Evolutionary conservation across 1,140 invertebrate species (phyloP).

Genomic region (Scaptomyza hsui): DNA sequence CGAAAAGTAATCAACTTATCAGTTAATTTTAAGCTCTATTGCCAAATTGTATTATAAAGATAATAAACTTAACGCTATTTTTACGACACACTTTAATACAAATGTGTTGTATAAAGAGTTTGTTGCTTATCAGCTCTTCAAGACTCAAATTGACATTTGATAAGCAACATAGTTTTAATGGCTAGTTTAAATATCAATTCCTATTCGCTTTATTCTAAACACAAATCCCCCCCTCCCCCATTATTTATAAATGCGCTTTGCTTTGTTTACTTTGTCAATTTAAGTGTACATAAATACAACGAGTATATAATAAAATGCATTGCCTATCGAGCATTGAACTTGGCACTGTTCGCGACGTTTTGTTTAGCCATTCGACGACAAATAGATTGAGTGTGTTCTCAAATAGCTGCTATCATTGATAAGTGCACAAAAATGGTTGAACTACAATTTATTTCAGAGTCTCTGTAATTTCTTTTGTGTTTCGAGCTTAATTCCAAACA

Average conservation of each 20-base stretch:
- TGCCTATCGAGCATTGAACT: constrained; percentile 69
- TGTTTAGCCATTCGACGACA: constrained; percentile 4
- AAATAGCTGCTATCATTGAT: constrained; percentile 1
- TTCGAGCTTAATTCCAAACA: background rate
- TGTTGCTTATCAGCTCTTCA: constrained; percentile 20
- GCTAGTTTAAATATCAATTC: background rate
- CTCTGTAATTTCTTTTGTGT: background rate
- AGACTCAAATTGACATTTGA: constrained; percentile 33
- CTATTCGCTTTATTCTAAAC: background rate
- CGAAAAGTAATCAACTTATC: constrained; percentile 20
- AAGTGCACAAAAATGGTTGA: constrained; percentile 1
- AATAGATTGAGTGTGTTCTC: constrained; percentile 8
- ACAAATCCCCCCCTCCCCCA: constrained; percentile 22
- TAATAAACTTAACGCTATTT: constrained; percentile 23
- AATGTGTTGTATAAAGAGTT: background rate
- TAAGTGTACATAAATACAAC: background rate
- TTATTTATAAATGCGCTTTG: constrained; percentile 11
- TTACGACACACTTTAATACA: constrained; percentile 2
- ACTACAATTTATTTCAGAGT: background rate
- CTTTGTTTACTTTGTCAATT: constrained; percentile 15
- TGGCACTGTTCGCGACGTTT: constrained; percentile 8
- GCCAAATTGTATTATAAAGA: constrained; percentile 31
- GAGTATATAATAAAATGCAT: constrained; percentile 25
- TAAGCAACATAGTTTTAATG: constrained; percentile 38
- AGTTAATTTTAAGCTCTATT: constrained; percentile 1